Base-by-base conservation (phyloP, 2,113 vertebrate species). In the Callopanchax toddi region DNA sequence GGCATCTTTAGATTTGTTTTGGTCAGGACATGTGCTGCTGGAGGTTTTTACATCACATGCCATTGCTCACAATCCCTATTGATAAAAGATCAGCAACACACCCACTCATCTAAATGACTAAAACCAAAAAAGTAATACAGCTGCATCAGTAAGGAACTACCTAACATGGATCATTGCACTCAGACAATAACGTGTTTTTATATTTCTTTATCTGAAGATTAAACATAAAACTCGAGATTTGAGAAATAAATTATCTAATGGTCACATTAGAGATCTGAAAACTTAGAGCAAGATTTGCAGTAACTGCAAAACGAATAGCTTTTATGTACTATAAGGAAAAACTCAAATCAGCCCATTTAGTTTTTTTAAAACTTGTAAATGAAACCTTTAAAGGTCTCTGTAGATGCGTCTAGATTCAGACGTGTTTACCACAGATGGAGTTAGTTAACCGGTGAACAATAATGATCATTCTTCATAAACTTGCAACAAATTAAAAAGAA, bases 1-100 rank as follows among this genome's bases (percentile, higher is more conserved):
- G 67, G 65, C 62, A 74, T 58, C 55, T 77, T 68, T 52, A 52
- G 74, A 63, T 88, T 82, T 62, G 67, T 61, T 62, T 61, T 6
- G 79, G 77, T 81, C 48, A 57, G 67, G 52, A 75, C 66, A 65
- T 45, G 57, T 79, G 56, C 67, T 65, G 54, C 32, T 0, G n/a
- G 16, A 22, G 51, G 42, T 4, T 59, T 59, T 36, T 66, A 37
- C 54, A 63, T 84, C 83, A 82, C 74, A 74, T 88, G 80, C 21
- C 32, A 44, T 57, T 15, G 29, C 39, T 66, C 39, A 63, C 54
- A 67, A 26, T 66, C 26, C 32, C 42, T 16, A 5, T 18, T 32
- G 26, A 74, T 6, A 45, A 70, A 61, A 51, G n/a, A 58, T 23
- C 22, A 39, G 12, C 13, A 25, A 37, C 6, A 16, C 29, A 45